These are phyloP conservation scores for Uloborus plumipes DNA, from an alignment of 2,888 invertebrate genomes.

Conservation along the genomic window DNA sequence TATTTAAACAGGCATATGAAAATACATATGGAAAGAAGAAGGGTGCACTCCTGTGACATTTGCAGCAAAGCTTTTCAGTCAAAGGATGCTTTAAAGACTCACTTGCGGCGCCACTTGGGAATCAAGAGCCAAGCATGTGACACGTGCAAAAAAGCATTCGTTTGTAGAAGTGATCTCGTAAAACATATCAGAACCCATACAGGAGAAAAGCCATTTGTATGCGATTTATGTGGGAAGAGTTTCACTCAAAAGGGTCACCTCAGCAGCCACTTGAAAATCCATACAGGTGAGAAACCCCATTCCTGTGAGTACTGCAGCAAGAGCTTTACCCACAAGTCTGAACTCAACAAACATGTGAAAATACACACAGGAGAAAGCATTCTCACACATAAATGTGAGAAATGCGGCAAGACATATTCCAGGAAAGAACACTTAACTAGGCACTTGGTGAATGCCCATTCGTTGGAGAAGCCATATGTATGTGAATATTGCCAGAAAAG, in stretches of 20 bases:
- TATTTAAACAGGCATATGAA: not conserved
- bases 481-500: not conserved
- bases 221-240: no score
- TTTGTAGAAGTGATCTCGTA: no score
- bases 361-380: not conserved
- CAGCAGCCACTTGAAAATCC: no score
- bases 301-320: no score
- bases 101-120: conserved; percentile 1
- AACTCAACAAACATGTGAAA: not conserved
- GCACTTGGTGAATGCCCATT: not conserved
- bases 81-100: not conserved
- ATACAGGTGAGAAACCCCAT: no score
- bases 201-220: no score
- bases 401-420: not conserved
- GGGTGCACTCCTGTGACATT: not conserved
- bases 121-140: not conserved
- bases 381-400: not conserved
- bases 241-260: no score
- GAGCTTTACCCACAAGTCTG: not conserved
- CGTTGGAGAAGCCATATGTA: not conserved
- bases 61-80: conserved; percentile 5
- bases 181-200: no score
- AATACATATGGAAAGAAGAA: not conserved
- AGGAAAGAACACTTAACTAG: not conserved
- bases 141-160: conserved; percentile 5